Evolutionary conservation across 2,888 invertebrate species (phyloP).

Genomic region (Nebria salina): DNA sequence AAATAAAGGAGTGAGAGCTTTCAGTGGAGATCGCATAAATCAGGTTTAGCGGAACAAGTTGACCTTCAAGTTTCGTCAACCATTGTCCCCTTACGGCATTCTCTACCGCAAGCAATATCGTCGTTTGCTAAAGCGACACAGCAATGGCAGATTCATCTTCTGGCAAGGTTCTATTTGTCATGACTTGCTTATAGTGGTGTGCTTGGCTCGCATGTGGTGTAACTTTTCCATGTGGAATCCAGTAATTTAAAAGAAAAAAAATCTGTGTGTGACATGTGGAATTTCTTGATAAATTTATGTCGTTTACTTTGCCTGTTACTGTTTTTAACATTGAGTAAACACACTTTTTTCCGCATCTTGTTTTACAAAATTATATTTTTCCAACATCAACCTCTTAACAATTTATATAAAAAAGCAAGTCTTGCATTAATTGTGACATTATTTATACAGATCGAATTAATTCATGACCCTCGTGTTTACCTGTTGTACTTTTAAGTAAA

Average conservation of each 20-base stretch:
- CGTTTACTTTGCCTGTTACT: not conserved
- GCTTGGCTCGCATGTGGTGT: not conserved
- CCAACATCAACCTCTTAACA: no score
- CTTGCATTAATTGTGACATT: no score
- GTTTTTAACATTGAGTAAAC: slow-evolving; percentile 5
- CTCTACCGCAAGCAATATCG: slow-evolving; percentile 9
- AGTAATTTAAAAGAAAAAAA: slow-evolving; percentile 13
- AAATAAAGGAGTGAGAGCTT: slow-evolving; percentile 4
- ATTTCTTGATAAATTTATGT: slow-evolving; percentile 13
- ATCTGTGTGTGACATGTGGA: slow-evolving; percentile 16
- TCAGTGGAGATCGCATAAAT: slow-evolving; percentile 10
- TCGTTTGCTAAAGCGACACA: slow-evolving; percentile 8
- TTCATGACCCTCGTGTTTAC: no score
- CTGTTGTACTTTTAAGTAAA: no score
- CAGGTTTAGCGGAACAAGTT: slow-evolving; percentile 3
- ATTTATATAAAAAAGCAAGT: no score
- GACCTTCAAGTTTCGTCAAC: not conserved
- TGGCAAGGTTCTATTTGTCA: slow-evolving; percentile 19
- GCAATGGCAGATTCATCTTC: slow-evolving; percentile 8
- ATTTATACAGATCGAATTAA: no score
- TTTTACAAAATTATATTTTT: no score
- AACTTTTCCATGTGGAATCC: not conserved
- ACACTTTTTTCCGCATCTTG: not conserved
- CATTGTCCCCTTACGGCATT: not conserved
- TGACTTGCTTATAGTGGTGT: slow-evolving; percentile 2